phyloP scores from a whole-genome alignment of 2,888 invertebrate species.

The Sycophila texana region DNA sequence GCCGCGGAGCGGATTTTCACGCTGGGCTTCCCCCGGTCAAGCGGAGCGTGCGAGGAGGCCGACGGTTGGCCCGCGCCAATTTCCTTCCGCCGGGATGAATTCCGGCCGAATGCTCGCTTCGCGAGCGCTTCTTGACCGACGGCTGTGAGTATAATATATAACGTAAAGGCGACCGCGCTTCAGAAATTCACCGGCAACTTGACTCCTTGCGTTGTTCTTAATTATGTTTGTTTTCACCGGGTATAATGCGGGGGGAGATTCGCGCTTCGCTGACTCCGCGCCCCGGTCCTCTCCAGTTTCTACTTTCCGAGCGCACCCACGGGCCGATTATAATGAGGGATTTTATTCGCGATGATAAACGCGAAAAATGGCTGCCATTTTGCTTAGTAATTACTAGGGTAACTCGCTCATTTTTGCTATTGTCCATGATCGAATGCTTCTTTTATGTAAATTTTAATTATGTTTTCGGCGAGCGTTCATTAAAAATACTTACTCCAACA shows the following conservation, averaged over 20 bases:
- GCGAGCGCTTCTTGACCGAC: too few species aligned
- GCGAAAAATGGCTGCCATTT: neutral
- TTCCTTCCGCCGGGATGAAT: conserved; percentile 40
- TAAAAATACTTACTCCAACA: too few species aligned
- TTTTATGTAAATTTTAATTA: too few species aligned
- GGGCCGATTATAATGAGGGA: neutral
- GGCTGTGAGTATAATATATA: neutral
- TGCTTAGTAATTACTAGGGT: neutral
- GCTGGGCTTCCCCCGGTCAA: conserved; percentile 35
- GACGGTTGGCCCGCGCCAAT: conserved; percentile 11
- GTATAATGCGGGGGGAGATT: neutral
- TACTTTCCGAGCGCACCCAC: conserved; percentile 16
- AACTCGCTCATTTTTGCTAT: too few species aligned
- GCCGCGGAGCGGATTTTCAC: conserved; percentile 40
- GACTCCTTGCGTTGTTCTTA: conserved; percentile 1
- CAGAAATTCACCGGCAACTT: neutral
- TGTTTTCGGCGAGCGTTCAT: too few species aligned
- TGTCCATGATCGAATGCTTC: too few species aligned
- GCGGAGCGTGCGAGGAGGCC: conserved; percentile 26
- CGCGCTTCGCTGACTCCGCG: neutral
- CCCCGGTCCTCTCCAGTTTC: neutral
- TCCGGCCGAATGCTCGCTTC: neutral
- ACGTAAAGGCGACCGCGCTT: neutral
- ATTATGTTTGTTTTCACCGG: conserved; percentile 36
- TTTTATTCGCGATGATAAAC: neutral